A percentile compares a stretch with the other conserved stretches of the same genome.
phyloP scores from a whole-genome alignment of 2,888 invertebrate species.

The Rotaria magnacalcarata region DNA sequence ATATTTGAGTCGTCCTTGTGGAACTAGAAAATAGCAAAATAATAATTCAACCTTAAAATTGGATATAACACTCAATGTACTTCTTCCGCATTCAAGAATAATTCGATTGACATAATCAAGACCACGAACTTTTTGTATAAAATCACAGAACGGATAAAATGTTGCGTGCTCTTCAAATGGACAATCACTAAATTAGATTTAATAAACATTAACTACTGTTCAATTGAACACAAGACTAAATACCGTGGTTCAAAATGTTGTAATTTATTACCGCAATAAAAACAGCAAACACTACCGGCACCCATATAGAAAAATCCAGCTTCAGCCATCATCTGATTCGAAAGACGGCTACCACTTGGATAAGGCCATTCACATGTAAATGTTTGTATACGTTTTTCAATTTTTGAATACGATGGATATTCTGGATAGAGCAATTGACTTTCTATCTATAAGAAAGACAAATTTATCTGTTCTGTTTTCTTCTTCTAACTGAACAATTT shows the following conservation, averaged over 20 bases:
- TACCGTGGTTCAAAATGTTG: slow-evolving; percentile 12
- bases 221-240: neutral
- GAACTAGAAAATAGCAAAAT: neutral
- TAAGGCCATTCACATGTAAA: neutral
- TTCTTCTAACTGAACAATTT: neutral
- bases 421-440: slow-evolving; percentile 13
- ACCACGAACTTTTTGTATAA: neutral
- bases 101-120: slow-evolving; percentile 27
- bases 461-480: neutral
- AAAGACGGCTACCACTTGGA: slow-evolving; percentile 14
- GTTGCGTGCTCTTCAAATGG: slow-evolving; percentile 34
- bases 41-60: neutral
- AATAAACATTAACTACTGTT: no score
- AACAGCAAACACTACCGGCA: neutral
- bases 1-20: neutral
- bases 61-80: neutral
- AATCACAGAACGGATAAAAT: slow-evolving; percentile 23
- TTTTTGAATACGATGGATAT: neutral
- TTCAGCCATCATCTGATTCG: slow-evolving; percentile 5
- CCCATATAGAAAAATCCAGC: slow-evolving; percentile 33
- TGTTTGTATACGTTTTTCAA: slow-evolving; percentile 24
- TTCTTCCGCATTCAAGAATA: neutral
- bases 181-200: neutral
- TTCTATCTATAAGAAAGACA: neutral
- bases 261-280: slow-evolving; percentile 30